These are phyloP conservation scores for Diaphora mendica DNA, from an alignment of 2,888 invertebrate species.

Conservation along the genomic window DNA sequence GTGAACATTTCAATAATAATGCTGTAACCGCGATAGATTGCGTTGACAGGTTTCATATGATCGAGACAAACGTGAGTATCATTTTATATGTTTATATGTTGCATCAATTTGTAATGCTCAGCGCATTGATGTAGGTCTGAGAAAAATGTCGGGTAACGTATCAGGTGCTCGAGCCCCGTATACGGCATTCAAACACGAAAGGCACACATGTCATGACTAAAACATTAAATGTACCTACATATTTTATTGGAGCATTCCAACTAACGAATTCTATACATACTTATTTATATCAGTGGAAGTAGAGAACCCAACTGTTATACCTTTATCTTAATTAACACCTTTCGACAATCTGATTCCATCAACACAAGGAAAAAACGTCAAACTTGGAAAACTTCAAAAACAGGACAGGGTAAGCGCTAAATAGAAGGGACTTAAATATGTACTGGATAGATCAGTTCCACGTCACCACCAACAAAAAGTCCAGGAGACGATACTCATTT, in stretches of 20 bases:
- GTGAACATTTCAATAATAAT: constrained; percentile 27
- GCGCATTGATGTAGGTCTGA: constrained; percentile 18
- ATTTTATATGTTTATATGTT: constrained; percentile 7
- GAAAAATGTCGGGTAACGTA: constrained; percentile 5
- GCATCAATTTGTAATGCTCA: constrained; percentile 8
- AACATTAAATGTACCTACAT: constrained; percentile 11
- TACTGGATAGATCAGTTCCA: neutral
- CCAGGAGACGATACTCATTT: neutral
- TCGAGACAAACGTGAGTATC: constrained; percentile 13
- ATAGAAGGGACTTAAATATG: neutral
- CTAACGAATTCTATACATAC: neutral
- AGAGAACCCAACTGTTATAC: neutral
- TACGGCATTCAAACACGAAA: constrained; percentile 20
- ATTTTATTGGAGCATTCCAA: neutral
- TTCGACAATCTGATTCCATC: neutral
- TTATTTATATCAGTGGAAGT: neutral
- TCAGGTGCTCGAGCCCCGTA: constrained; percentile 1
- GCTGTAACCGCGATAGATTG: constrained; percentile 21
- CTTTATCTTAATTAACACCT: neutral
- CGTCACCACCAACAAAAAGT: neutral
- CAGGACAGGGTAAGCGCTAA: neutral
- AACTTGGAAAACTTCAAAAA: neutral
- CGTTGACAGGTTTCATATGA: constrained; percentile 17
- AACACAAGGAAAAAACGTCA: neutral
- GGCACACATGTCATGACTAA: constrained; percentile 18